These are phyloP conservation scores for Heliothis peltigera DNA, from an alignment of 2,888 invertebrate species.

Conservation along the genomic window DNA sequence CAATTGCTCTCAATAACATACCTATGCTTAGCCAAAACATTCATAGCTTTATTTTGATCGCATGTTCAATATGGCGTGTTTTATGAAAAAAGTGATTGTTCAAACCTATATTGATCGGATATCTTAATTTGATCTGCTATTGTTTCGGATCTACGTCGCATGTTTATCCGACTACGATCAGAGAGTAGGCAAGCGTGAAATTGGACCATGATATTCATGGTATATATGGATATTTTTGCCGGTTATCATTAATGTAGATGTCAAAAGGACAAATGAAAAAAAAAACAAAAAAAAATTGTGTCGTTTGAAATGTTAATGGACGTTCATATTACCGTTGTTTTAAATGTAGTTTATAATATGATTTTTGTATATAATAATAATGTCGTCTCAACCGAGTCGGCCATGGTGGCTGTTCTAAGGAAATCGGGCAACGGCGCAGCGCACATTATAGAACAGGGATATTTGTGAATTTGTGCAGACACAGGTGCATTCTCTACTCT, in stretches of 20 bases:
- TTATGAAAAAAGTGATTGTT: slow-evolving; percentile 34
- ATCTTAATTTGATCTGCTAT: slow-evolving; percentile 81
- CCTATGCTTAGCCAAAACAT: slow-evolving; percentile 1
- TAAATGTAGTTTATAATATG: no score
- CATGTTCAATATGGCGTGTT: slow-evolving; percentile 29
- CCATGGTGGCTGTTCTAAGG: no score
- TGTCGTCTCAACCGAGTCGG: no score
- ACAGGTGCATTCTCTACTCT: no score
- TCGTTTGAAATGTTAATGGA: no score
- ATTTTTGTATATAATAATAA: no score
- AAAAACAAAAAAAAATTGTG: slow-evolving; percentile 15
- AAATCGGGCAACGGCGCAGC: no score
- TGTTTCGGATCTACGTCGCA: slow-evolving; percentile 67
- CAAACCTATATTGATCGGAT: slow-evolving; percentile 37
- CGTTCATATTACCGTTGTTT: no score
- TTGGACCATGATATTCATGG: slow-evolving; percentile 62
- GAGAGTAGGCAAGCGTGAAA: slow-evolving; percentile 79
- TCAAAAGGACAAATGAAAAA: no score
- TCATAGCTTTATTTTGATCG: slow-evolving; percentile 25
- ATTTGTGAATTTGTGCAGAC: no score
- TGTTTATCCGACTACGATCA: slow-evolving; percentile 71
- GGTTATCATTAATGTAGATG: slow-evolving; percentile 34
- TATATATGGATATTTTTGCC: slow-evolving; percentile 10
- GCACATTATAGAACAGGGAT: no score
- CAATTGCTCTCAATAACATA: slow-evolving; percentile 1